Percentiles rank a stretch among this genome's conserved stretches.
These are phyloP conservation scores for Hystrix brachyura DNA, from an alignment of 2,113 vertebrate species.

Conservation along the genomic window DNA sequence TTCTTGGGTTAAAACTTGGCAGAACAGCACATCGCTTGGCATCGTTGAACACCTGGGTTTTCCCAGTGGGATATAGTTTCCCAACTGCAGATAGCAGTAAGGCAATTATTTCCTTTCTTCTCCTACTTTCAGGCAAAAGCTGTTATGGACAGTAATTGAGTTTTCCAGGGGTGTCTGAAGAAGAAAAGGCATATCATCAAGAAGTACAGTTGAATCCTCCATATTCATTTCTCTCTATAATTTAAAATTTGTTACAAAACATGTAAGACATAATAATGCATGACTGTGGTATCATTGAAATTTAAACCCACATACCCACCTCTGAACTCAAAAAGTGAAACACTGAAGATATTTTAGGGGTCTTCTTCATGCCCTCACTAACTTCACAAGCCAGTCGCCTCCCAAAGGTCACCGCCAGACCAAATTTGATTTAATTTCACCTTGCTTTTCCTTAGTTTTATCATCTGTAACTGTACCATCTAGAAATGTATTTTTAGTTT, in stretches of 20 bases:
- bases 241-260: neutral
- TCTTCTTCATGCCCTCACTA: neutral
- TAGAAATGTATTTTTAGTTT: neutral
- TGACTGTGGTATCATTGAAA: neutral
- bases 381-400: neutral
- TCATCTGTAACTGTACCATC: neutral
- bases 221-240: constrained; percentile 29
- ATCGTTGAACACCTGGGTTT: constrained; percentile 24
- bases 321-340: neutral
- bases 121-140: constrained; percentile 61
- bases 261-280: neutral
- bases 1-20: constrained; percentile 9
- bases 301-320: neutral
- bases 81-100: neutral
- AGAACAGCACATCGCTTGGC: neutral
- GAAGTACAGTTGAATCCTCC: constrained; percentile 1
- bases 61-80: constrained; percentile 7
- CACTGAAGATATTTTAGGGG: neutral
- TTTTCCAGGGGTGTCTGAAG: constrained; percentile 61
- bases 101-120: constrained; percentile 51
- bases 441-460: neutral
- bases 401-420: neutral
- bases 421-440: neutral
- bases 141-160: constrained; percentile 64
- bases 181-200: constrained; percentile 24